Evolutionary conservation across 2,888 invertebrate genomes (phyloP).

Genomic region (Aphodius granarius): DNA sequence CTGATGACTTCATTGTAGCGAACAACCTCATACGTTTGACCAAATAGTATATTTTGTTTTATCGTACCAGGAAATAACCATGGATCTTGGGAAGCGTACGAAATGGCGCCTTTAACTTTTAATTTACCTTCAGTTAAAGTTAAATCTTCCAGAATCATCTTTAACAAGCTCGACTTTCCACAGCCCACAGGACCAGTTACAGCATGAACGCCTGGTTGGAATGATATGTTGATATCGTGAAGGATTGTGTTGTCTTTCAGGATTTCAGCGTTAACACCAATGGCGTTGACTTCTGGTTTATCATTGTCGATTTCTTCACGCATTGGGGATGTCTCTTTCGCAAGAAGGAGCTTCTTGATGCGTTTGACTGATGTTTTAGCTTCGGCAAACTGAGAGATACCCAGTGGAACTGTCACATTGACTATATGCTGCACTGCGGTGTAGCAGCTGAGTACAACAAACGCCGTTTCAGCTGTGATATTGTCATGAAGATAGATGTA

Average conservation of each 20-base stretch:
- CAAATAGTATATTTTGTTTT: conserved; percentile 76
- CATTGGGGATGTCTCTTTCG: conserved; percentile 18
- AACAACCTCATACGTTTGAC: conserved; percentile 59
- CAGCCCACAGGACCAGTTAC: conserved; percentile 37
- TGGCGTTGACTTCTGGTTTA: conserved; percentile 7
- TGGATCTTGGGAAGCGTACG: conserved; percentile 63
- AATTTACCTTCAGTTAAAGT: conserved; percentile 63
- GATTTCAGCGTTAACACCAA: conserved; percentile 14
- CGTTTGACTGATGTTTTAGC: conserved; percentile 72
- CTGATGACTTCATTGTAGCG: conserved; percentile 61
- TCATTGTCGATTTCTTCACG: conserved; percentile 12
- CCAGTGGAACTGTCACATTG: conserved; percentile 87
- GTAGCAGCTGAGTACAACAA: conserved; percentile 87
- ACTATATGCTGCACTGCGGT: conserved; percentile 82
- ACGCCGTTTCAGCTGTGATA: conserved; percentile 81
- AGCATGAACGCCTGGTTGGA: conserved; percentile 20
- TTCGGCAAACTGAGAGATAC: conserved; percentile 78
- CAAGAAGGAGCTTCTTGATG: conserved; percentile 46
- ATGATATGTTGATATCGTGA: conserved; percentile 18
- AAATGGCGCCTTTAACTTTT: conserved; percentile 61
- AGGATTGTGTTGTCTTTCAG: conserved; percentile 16
- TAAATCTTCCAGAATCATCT: conserved; percentile 67
- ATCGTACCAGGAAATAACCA: conserved; percentile 62
- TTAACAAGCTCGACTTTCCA: conserved; percentile 60
- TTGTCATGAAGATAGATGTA: conserved; percentile 61